Base-by-base conservation (phyloP, 2,113 vertebrate species). In the Leucoraja erinaceus region DNA sequence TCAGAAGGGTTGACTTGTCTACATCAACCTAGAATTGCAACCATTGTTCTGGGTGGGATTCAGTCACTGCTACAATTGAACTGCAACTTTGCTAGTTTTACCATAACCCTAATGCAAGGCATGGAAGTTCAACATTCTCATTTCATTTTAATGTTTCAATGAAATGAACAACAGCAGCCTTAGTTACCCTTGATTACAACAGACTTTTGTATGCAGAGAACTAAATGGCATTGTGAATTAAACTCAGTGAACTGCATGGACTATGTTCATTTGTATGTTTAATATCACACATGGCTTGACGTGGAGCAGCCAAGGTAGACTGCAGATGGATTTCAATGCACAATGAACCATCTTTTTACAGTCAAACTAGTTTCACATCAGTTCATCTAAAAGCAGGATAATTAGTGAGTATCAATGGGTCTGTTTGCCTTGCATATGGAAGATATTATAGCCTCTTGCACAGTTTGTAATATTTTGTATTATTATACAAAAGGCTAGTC, bases 141-240 rank as follows among this genome's bases (percentile, higher is more conserved):
- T 33, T 77, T 77, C 33, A 18, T 84, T 59, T 84, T 84, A 25
- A 25, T 54, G 14, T 20, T 84, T 3, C 59, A 84, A 10, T 81
- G 33, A 81, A 81, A 81, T 84, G 54, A 59, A 59, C 54, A 59
- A 84, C 81, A 56, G 81, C 18, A 59, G 47, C 25, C 38, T 84
- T 84, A 56, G 22, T 59, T 59, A 84, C 25, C 81, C 81, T 84
- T 84, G 81, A 59, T 59, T 59, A 84, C 54, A 77, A 22, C 81
- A 59, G 81, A 96, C 96, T 97, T 96, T 96, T 95, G 97, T 97
- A 96, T 95, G 95, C 97, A 96, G 95, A 95, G 96, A 96, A 95
- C 96, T 96, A 96, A 95, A 93, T 98, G 97, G 97, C 97, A 97
- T 96, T 97, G 97, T 74, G 96, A 96, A 98, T 98, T 97, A 98